Base-by-base conservation (phyloP, 37 sponge, comb jelly and placozoan genomes). In the Axinella damicornis region DNA sequence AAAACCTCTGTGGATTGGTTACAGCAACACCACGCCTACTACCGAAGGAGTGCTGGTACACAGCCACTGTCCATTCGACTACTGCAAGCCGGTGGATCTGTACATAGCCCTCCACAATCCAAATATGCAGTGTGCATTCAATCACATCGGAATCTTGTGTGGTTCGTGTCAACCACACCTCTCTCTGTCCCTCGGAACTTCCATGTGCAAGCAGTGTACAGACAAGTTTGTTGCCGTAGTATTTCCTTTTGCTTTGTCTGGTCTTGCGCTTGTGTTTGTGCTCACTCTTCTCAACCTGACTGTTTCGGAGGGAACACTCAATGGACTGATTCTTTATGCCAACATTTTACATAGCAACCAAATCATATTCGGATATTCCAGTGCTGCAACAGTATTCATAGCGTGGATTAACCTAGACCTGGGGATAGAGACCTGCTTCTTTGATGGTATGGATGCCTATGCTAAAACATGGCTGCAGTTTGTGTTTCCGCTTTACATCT, bases 381-480 rank as follows among this genome's bases (percentile, higher is more conserved):
- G 20, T 27, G 5, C 28, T 32, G 34, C 20, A 2, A 68, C 14
- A 27, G 62, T 32, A 2, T 68, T 68, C 35, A 68, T 68, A 68
- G 69, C 69, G 2, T 68, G 69, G 69, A 19, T 68, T 2, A 68
- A 68, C 35, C 35, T 68, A 33, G 69, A 68, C 20, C 12, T 68
- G 22, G 69, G 69, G 4, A 32, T 68, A 68, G 69, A 68, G 20
- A 20, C 35, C 31, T 68, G 69, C 69, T 68, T 68, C 28, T 33
- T 34, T 18, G 31, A 18, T 33, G 69, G 69, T 27, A 33, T 68
- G 69, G 13, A 27, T 27, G 35, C 69, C 22, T 27, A 30, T 6
- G 5, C 2, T 27, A 68, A 32, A 31, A 32, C 35, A 32, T 68
- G 69, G 69, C 69, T 68, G 2, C 35, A 33, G 20, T 68, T 68